Conservation (phyloP, 1,140 invertebrate species). For the Dreissena rostriformis region DNA sequence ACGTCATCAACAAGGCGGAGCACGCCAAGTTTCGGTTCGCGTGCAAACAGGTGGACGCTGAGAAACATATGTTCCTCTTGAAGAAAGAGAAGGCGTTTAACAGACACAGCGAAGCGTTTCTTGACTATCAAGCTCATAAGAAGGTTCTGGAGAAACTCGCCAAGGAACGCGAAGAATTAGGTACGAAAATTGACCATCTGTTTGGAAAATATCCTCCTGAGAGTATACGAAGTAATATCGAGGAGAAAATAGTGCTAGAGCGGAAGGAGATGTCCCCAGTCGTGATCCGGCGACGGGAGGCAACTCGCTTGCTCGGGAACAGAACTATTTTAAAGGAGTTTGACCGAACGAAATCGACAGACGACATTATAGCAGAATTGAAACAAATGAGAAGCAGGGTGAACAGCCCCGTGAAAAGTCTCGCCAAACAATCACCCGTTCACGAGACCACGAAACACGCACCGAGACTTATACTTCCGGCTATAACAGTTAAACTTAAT, state of each 20-base stretch:
- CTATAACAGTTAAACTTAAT: conserved; percentile 39
- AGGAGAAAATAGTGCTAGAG: conserved; percentile 35
- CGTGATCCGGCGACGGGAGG: conserved; percentile 31
- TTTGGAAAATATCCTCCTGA: conserved; percentile 45
- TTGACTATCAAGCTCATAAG: conserved; percentile 44
- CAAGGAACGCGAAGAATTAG: conserved; percentile 40
- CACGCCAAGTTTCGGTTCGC: conserved; percentile 48
- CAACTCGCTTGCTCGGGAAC: conserved; percentile 19
- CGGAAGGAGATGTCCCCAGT: conserved; percentile 44
- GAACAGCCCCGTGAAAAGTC: conserved; percentile 22
- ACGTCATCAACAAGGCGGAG: conserved; percentile 54
- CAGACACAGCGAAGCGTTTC: conserved; percentile 37
- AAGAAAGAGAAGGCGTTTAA: conserved; percentile 48
- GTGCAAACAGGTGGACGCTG: conserved; percentile 50
- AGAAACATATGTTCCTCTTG: conserved; percentile 36
- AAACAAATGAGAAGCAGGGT: conserved; percentile 34
- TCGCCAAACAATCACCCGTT: background rate
- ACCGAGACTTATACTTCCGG: conserved; percentile 47
- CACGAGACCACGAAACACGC: conserved; percentile 6
- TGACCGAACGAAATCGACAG: conserved; percentile 22
- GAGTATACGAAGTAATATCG: conserved; percentile 41
- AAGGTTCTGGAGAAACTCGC: conserved; percentile 50
- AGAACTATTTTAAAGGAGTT: conserved; percentile 17
- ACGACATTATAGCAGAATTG: conserved; percentile 26
- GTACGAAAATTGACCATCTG: conserved; percentile 1